Evolutionary conservation across 2,888 invertebrate genomes (phyloP).

Genomic region (Chrysolina haemoptera): DNA sequence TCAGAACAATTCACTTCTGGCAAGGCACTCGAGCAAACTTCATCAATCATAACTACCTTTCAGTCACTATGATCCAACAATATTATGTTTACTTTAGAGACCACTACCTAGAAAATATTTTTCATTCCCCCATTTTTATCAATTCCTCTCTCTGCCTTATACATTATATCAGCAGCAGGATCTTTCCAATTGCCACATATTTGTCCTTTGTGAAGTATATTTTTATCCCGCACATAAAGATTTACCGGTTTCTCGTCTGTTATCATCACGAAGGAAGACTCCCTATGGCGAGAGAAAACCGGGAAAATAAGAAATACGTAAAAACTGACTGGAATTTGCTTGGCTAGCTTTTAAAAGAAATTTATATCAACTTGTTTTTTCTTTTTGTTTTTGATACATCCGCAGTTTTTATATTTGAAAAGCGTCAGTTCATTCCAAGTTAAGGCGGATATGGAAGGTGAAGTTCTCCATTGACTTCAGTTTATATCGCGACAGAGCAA

Average conservation of each 20-base stretch:
- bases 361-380: slow-evolving; percentile 42
- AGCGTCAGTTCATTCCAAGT: not conserved
- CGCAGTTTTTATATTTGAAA: slow-evolving; percentile 2
- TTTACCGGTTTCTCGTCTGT: slow-evolving; percentile 40
- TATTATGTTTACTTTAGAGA: too few relatives aligned
- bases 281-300: slow-evolving; percentile 38
- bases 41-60: too few relatives aligned
- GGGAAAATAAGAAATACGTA: slow-evolving; percentile 38
- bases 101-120: not conserved
- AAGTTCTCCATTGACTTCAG: not conserved
- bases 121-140: not conserved
- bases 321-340: slow-evolving; percentile 42
- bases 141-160: slow-evolving; percentile 26
- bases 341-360: slow-evolving; percentile 37
- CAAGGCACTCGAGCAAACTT: too few relatives aligned
- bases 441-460: not conserved
- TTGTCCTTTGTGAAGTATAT: slow-evolving; percentile 40
- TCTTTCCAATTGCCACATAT: slow-evolving; percentile 43
- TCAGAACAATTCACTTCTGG: too few relatives aligned
- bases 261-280: slow-evolving; percentile 38
- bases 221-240: slow-evolving; percentile 42
- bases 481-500: not conserved
- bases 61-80: too few relatives aligned
- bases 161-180: slow-evolving; percentile 30
- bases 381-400: not conserved